A percentile compares a stretch with the other conserved stretches of the same genome.
phyloP scores from a whole-genome alignment of 2,888 invertebrate genomes.

The Heliconius hortense region DNA sequence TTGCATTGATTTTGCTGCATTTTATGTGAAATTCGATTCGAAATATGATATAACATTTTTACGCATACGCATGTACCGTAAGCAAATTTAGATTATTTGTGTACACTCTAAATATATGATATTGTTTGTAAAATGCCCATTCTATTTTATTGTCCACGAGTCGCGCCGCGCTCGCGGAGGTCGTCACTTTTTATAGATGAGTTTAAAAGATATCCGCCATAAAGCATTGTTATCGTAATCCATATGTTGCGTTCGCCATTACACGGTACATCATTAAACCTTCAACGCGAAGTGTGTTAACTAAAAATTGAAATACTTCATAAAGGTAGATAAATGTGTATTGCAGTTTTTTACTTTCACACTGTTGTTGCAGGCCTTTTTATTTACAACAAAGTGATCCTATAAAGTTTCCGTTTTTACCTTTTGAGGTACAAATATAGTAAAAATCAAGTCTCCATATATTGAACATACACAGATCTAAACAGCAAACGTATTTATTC shows the following conservation, averaged over 20 bases:
- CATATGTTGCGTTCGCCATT: not conserved
- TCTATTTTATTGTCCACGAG: not conserved
- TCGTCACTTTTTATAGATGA: slow-evolving; percentile 5
- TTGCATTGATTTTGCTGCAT: too few species aligned
- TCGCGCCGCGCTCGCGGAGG: not conserved
- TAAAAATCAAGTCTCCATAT: too few species aligned
- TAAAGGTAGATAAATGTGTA: not conserved
- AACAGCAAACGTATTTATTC: too few species aligned
- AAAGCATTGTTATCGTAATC: slow-evolving; percentile 13
- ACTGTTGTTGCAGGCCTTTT: too few species aligned
- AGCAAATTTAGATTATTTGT: slow-evolving; percentile 5
- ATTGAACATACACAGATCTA: too few species aligned
- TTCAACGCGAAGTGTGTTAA: not conserved
- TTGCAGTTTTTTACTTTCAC: too few species aligned
- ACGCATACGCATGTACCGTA: not conserved
- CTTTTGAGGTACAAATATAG: too few species aligned
- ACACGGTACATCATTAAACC: slow-evolving; percentile 8
- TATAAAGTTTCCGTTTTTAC: too few species aligned
- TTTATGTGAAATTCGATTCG: too few species aligned
- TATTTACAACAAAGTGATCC: too few species aligned
- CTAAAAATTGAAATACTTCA: not conserved
- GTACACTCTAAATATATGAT: slow-evolving; percentile 39
- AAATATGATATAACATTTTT: too few species aligned
- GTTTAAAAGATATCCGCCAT: slow-evolving; percentile 13
- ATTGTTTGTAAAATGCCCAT: slow-evolving; percentile 8